Percentiles rank a stretch among this genome's conserved stretches.
Conservation (phyloP, 1,140 invertebrate genomes). For the Diorhabda sublineata region DNA sequence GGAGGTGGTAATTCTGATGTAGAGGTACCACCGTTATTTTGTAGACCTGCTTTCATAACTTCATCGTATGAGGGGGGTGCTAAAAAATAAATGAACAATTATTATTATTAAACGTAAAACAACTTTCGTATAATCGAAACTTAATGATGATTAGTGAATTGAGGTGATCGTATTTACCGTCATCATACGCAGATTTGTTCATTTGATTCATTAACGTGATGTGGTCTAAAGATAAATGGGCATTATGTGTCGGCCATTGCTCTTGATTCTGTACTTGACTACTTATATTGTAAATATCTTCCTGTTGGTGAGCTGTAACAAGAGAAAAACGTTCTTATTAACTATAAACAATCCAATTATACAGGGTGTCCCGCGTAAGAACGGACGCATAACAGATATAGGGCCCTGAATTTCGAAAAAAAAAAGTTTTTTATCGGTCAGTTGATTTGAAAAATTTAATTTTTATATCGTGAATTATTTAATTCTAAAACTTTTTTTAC, state of each 20-base stretch:
- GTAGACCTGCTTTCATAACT: constrained; percentile 19
- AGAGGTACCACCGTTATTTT: not conserved
- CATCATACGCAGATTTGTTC: constrained; percentile 26
- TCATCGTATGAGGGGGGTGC: constrained; percentile 25
- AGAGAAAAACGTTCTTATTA: constrained; percentile 4
- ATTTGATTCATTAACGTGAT: constrained; percentile 24
- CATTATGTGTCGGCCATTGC: constrained; percentile 22
- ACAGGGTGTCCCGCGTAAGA: too few species aligned
- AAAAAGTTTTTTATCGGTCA: too few species aligned
- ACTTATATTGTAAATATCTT: constrained; percentile 26
- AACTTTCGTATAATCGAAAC: too few species aligned
- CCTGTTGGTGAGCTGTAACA: constrained; percentile 27
- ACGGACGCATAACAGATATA: too few species aligned
- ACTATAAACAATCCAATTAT: too few species aligned
- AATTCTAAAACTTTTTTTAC: too few species aligned
- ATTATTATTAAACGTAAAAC: not conserved
- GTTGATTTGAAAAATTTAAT: too few species aligned
- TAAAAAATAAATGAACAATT: constrained; percentile 18
- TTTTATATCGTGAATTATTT: too few species aligned
- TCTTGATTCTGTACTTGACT: constrained; percentile 21
- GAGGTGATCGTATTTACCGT: constrained; percentile 18
- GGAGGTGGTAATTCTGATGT: not conserved
- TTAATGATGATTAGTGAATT: too few species aligned
- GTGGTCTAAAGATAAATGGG: constrained; percentile 25
- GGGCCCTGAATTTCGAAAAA: too few species aligned